Evolutionary conservation across 2,113 vertebrate genomes (phyloP), one percentile per base, ranked within the genome.

Genomic region (Pterocles orientalis): DNA sequence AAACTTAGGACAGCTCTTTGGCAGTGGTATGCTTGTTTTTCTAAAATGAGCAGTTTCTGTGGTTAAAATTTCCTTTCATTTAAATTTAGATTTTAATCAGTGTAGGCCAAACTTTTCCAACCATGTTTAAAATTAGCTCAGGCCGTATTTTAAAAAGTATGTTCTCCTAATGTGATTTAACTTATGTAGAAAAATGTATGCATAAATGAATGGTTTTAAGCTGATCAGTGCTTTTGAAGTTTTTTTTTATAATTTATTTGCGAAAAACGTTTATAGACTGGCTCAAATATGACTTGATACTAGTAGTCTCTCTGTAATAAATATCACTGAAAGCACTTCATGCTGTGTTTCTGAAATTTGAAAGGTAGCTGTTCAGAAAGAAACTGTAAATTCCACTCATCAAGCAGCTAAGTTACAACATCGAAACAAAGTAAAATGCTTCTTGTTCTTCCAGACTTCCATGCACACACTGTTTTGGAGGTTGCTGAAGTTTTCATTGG

Each of bases 31-130:
- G 83, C 88, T 92, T 97, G 92, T 98, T 95, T 94, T 97, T 97
- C 96, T 98, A 97, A 98, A 98, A 90, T 92, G 94, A 97, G 96
- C 69, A 81, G 82, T 94, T 98, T 97, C 88, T 97, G 97, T 97
- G 97, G 97, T 97, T 97, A 76, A 94, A 88, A 97, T 97, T 98
- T 97, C 86, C 93, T 97, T 97, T 97, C 79, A 80, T 94, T 95
- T 97, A 97, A 98, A 97, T 97, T 97, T 86, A 98, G 97, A 97
- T 94, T 97, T 95, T 96, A 98, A 97, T 98, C 94, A 79, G 57
- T 33, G 33, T 95, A 92, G 94, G 90, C 90, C 97, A 95, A 92
- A 95, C 53, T 95, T 97, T 97, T 92, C 93, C 93, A 95, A 88
- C 84, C 83, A 73, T 97, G 62, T 96, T 97, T 92, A 95, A 97